These are phyloP conservation scores for Danaus chrysippus DNA, from an alignment of 2,888 invertebrate genomes.

Conservation along the genomic window DNA sequence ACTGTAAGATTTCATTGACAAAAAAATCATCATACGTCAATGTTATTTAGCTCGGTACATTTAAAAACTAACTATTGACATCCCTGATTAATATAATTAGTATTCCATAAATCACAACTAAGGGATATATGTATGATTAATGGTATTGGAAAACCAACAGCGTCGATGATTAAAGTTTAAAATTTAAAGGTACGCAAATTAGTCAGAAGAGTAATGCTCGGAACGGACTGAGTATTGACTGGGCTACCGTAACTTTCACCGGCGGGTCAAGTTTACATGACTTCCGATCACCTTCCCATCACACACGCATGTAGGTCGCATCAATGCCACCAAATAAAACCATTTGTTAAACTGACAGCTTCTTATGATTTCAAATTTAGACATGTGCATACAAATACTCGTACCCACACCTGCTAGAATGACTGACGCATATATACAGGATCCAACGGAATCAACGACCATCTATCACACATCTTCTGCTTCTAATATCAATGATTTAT, in stretches of 20 bases:
- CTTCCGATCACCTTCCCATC: conserved; percentile 47
- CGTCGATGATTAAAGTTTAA: conserved; percentile 30
- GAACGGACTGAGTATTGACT: conserved; percentile 40
- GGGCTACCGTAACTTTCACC: conserved; percentile 72
- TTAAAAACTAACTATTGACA: neutral
- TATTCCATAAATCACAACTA: conserved; percentile 23
- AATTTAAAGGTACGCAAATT: conserved; percentile 33
- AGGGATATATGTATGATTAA: conserved; percentile 32
- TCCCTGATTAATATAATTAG: conserved; percentile 20
- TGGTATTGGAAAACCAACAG: conserved; percentile 30
- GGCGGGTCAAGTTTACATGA: conserved; percentile 65
- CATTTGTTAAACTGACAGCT: conserved; percentile 56
- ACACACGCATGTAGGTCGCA: conserved; percentile 46
- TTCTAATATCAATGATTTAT: neutral
- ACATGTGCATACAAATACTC: conserved; percentile 32
- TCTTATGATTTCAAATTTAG: conserved; percentile 45
- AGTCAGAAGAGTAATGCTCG: conserved; percentile 36
- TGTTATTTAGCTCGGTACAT: neutral
- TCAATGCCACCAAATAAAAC: conserved; percentile 42
- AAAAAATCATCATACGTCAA: neutral
- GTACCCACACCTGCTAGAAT: conserved; percentile 21
- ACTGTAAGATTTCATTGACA: neutral
- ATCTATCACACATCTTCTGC: neutral
- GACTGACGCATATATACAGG: conserved; percentile 17
- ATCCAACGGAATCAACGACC: conserved; percentile 3